Percentiles rank a stretch among this genome's conserved stretches.
These are phyloP conservation scores for Coracias cyanogaster DNA, from an alignment of 2,797 vertebrate genomes.

Conservation along the genomic window DNA sequence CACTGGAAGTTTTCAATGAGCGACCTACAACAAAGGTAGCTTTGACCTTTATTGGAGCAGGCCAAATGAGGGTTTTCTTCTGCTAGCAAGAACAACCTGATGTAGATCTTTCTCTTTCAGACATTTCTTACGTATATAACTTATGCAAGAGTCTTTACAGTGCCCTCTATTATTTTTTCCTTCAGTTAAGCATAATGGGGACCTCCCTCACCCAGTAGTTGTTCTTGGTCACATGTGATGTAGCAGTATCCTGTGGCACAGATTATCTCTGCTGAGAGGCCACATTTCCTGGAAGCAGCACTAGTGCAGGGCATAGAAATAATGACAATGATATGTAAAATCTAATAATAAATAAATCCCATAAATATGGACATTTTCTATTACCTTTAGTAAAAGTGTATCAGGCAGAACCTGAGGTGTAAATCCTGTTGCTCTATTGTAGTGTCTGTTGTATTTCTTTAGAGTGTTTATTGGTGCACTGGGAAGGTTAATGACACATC, in stretches of 20 bases:
- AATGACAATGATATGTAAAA: background rate
- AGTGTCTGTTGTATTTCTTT: background rate
- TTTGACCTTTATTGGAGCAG: background rate
- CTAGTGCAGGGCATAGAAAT: background rate
- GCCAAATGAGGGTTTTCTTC: background rate
- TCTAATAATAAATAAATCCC: background rate
- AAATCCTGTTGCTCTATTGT: background rate
- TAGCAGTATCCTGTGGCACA: background rate
- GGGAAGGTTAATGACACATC: background rate
- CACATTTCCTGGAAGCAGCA: background rate
- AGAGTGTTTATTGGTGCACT: background rate
- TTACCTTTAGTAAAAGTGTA: background rate
- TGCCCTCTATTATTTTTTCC: background rate
- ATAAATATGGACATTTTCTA: background rate
- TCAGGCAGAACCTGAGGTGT: background rate
- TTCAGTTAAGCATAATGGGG: background rate
- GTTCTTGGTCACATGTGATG: background rate
- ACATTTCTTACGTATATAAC: background rate
- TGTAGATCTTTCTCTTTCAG: background rate
- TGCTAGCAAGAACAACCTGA: background rate
- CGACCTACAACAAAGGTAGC: background rate
- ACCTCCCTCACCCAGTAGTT: background rate
- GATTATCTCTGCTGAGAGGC: background rate
- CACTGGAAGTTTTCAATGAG: background rate
- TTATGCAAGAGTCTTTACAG: background rate